Base-by-base conservation (phyloP, 1,140 invertebrate genomes). In the Ridgeia piscesae region DNA sequence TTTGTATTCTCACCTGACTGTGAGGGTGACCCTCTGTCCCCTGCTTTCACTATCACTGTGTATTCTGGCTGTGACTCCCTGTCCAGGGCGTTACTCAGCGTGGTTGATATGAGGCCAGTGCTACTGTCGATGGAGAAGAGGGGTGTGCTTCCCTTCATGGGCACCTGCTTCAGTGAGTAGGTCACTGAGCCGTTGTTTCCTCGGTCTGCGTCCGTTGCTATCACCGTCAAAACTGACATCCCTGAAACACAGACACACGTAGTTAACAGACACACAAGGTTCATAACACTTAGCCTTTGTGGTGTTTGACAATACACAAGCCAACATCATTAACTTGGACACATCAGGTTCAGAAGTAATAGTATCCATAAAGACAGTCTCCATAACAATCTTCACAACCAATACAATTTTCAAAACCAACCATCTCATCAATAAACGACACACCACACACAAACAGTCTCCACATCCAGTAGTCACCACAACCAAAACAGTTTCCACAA, bases 21-120 rank as follows among this genome's bases (percentile, higher is more conserved):
- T 96, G 99, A 90, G 17, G 92, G 98, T 95, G 98, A 98, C 27
- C 98, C 98, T 95, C 99, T 98, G 97, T 99, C 98, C 0, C 98
- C 99, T 9, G 98, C 98, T 96, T 99, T 99, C 0, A 99, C 98
- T 0, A 98, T 99, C 0, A 99, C 48, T 11, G 35, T 98, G 0
- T 98, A 99, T 1, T 99, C 98, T 95, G 99, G 98, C 94, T 99
- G 98, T 0, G 98, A 98, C 96, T 99, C 98, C 93, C 98, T 97
- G 96, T 99, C 98, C 95, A 99, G 99, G 14, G 90, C 35, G 33
- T 91, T 90, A n/a, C 31, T 35, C 33, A 92, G 35, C 21, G 34
- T 90, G 2, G 93, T 93, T 9, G 92, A 91, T 89, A 92, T 93
- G 27, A 92, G 33, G 35, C 93, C 92, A 89, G 92, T 93, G 35